A percentile compares a stretch with the other conserved stretches of the same genome.
phyloP scores from a whole-genome alignment of 2,888 invertebrate genomes.

The Lysandra coridon region DNA sequence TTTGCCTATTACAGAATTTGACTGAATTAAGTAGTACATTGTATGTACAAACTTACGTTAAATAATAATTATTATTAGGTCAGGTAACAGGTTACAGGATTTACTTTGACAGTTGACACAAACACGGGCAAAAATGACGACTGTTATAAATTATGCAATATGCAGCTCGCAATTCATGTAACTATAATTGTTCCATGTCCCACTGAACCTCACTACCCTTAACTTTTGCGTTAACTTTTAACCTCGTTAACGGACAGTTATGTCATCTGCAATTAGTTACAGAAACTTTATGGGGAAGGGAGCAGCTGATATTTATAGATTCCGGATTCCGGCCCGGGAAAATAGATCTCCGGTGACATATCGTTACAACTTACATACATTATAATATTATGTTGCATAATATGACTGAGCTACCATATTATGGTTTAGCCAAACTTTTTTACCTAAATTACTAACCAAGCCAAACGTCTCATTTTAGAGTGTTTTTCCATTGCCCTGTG shows the following conservation, averaged over 20 bases:
- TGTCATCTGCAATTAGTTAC: constrained; percentile 16
- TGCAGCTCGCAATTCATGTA: not conserved
- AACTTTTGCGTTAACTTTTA: not conserved
- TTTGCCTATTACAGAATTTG: no score
- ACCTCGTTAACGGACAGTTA: constrained; percentile 14
- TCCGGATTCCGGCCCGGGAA: not conserved
- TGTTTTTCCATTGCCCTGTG: not conserved
- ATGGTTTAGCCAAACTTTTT: not conserved
- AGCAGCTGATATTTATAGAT: not conserved
- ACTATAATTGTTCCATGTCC: not conserved
- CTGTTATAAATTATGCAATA: not conserved
- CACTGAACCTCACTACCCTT: not conserved
- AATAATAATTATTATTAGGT: no score
- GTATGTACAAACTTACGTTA: no score
- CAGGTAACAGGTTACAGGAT: no score
- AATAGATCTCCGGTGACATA: not conserved
- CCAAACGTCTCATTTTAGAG: not conserved
- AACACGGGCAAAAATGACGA: not conserved
- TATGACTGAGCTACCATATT: not conserved
- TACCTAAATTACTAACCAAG: not conserved
- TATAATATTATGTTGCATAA: no score
- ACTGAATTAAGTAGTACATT: no score
- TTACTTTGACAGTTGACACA: no score
- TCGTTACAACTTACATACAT: not conserved
- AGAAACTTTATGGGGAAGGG: not conserved